A percentile compares a stretch with the other conserved stretches of the same genome.
These are phyloP conservation scores for Chamaetylas fuelleborni DNA, from an alignment of 2,113 vertebrate genomes.

Conservation along the genomic window DNA sequence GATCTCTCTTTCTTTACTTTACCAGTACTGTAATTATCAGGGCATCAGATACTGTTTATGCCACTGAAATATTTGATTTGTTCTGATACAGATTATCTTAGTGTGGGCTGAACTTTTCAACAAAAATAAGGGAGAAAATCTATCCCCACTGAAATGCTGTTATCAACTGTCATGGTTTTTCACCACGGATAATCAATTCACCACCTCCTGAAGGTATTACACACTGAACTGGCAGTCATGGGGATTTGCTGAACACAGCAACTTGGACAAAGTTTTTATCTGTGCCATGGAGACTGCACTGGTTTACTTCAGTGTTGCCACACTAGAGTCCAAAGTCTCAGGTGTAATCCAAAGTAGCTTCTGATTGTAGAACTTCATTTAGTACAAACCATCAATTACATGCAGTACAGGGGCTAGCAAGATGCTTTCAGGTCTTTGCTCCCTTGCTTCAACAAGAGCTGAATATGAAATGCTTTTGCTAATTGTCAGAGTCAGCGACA, in stretches of 20 bases:
- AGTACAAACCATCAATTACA: not conserved
- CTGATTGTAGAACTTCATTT: not conserved
- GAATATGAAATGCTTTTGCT: not conserved
- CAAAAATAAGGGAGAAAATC: not conserved
- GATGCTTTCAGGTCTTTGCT: not conserved
- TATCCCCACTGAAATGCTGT: not conserved
- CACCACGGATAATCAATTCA: not conserved
- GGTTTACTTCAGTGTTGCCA: not conserved
- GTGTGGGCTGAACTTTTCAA: not conserved
- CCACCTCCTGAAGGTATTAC: not conserved
- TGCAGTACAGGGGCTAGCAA: rapidly evolving
- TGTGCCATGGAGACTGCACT: not conserved
- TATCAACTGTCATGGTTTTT: not conserved
- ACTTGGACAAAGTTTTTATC: not conserved
- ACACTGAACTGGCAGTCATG: not conserved
- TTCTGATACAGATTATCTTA: not conserved
- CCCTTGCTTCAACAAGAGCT: not conserved
- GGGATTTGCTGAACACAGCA: not conserved
- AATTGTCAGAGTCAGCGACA: not conserved
- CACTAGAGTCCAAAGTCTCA: not conserved
- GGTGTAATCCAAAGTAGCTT: not conserved
- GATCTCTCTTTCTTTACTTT: not conserved
- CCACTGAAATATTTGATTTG: not conserved
- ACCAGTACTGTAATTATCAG: not conserved
- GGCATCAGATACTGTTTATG: not conserved